Percentiles rank a stretch among this genome's conserved stretches.
phyloP scores from a whole-genome alignment of 2,797 vertebrate genomes.

The Rousettus madagascariensis region DNA sequence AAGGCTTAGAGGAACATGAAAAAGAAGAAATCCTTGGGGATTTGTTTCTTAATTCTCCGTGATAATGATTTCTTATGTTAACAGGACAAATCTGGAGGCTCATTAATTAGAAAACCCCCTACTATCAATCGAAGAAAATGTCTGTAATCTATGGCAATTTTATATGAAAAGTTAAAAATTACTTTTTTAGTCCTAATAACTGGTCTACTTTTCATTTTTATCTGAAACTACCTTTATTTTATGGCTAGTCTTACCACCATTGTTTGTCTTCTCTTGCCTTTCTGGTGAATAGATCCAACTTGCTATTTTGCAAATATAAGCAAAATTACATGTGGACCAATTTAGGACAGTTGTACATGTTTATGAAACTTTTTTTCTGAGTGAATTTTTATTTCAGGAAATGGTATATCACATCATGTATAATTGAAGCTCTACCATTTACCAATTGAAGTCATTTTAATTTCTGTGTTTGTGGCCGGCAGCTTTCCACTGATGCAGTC shows the following conservation, averaged over 20 bases:
- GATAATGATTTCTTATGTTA: not conserved
- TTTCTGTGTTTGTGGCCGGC: not conserved
- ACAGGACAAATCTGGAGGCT: not conserved
- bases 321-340: not conserved
- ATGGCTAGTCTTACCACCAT: not conserved
- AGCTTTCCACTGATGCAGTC: not conserved
- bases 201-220: not conserved
- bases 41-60: not conserved
- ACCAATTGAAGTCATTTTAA: not conserved
- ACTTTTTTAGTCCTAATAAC: not conserved
- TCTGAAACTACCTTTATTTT: not conserved
- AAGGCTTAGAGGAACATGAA: not conserved
- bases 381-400: constrained; percentile 49
- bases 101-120: not conserved
- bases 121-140: not conserved
- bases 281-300: not conserved
- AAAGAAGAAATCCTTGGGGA: not conserved
- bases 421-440: constrained; percentile 4
- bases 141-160: not conserved
- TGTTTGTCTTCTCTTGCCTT: not conserved
- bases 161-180: not conserved
- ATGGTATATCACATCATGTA: not conserved
- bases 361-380: constrained; percentile 48
- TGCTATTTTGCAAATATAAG: constrained; percentile 19
- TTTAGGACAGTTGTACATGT: not conserved